Conservation (phyloP, 2,888 invertebrate species). For the Pyrocoelia pectoralis region DNA sequence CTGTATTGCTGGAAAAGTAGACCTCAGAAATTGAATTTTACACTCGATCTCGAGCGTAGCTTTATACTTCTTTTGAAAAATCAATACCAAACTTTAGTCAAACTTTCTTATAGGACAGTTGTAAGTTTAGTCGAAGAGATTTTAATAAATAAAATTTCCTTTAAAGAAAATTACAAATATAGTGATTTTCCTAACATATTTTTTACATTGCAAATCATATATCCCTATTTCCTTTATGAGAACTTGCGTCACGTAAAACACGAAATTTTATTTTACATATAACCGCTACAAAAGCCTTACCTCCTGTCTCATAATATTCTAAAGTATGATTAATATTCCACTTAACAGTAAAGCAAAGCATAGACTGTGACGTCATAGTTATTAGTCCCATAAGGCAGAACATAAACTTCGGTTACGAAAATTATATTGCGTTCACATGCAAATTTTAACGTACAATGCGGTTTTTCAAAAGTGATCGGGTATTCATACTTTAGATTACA, state of each 20-base stretch:
- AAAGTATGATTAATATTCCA: slow-evolving; percentile 4
- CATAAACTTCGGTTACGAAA: background rate
- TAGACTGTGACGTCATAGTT: background rate
- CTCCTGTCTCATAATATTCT: slow-evolving; percentile 2
- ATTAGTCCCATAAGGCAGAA: background rate
- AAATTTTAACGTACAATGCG: background rate
- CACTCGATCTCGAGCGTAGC: background rate
- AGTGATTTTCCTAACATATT: background rate
- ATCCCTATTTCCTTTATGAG: background rate
- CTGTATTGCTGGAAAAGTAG: background rate
- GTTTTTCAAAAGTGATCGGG: background rate
- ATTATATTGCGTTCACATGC: background rate
- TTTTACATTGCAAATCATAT: background rate
- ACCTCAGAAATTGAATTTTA: background rate
- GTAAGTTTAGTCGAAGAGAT: background rate
- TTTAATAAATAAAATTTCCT: background rate
- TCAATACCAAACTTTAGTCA: background rate
- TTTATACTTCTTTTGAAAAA: background rate
- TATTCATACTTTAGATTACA: background rate
- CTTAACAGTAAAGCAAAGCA: background rate
- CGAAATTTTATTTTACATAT: background rate
- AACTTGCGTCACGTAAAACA: background rate
- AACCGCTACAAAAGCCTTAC: background rate
- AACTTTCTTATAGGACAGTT: background rate
- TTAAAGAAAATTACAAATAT: background rate